Evolutionary conservation across 2,888 invertebrate species (phyloP), one percentile per base, ranked within the genome.

Genomic region (Pedicia rivosa): DNA sequence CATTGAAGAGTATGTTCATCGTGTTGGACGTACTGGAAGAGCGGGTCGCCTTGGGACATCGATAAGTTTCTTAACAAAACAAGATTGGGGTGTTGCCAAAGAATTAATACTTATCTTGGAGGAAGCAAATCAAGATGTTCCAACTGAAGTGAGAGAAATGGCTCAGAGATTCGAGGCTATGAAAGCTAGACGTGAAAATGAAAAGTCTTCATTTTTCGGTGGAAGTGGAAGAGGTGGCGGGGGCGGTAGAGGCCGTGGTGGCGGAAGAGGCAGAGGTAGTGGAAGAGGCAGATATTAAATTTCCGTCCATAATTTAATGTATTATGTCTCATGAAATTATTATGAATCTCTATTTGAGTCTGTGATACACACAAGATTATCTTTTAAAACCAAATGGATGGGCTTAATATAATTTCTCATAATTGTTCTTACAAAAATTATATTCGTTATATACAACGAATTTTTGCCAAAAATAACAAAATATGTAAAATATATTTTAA

Each of bases 11-110:
- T 95, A 94, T 61, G 59, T 60, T 1, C 94, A 95, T 55, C 70
- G 94, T 42, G 87, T 95, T n/a, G 94, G 94, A 0, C 71, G 95
- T 41, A 95, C 94, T 0, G 95, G 94, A 1, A 70, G 94, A 40
- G 94, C 95, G 12, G 94, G 94, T 12, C 72, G 73, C 41, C 73
- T 70, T 0, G 94, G 95, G 0, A 74, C 74, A 36, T 78, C 91
- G 1, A 71, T 92, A 24, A 83, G 87, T 37, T 77, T 83, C 48
- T 64, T 95, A 43, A 76, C 90, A 0, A 67, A 79, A 27, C 63
- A 62, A 17, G 90, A 94, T 57, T 90, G 91, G 86, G 70, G 66
- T 9, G 72, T 80, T 51, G 88, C 92, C 2, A 63, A 68, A 40
- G 80, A 83, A 37, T 64, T 95, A 3, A 88, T 94, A 26, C 67